phyloP scores from a whole-genome alignment of 2,113 vertebrate species.

The Ploceus nigricollis region DNA sequence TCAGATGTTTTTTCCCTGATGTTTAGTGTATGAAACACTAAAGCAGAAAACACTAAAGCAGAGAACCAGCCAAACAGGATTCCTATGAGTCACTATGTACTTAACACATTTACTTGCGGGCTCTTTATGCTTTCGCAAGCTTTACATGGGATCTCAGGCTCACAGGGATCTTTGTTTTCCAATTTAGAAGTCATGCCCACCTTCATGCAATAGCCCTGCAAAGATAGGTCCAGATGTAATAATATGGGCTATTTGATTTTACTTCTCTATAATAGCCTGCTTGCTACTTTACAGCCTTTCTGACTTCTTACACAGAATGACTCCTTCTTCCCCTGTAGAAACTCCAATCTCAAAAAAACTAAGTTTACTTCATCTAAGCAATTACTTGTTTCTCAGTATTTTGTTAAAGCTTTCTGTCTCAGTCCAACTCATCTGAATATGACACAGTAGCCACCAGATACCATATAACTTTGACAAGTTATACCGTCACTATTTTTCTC shows the following conservation, averaged over 20 bases:
- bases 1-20: not conserved
- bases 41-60: not conserved
- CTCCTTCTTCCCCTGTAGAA: not conserved
- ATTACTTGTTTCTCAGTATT: not conserved
- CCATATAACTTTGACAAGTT: not conserved
- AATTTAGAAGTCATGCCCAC: not conserved
- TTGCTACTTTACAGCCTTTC: not conserved
- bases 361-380: not conserved
- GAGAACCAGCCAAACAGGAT: constrained; percentile 13
- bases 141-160: not conserved
- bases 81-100: not conserved
- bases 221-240: not conserved
- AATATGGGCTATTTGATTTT: not conserved
- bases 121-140: not conserved
- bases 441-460: not conserved
- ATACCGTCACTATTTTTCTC: not conserved
- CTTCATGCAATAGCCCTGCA: not conserved
- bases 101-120: not conserved
- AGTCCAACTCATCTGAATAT: not conserved
- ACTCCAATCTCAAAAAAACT: not conserved
- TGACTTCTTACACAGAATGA: not conserved
- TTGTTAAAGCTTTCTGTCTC: not conserved
- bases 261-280: not conserved
- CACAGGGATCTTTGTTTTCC: not conserved
- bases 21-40: not conserved